These are phyloP conservation scores for Steinernema khuongi DNA, from an alignment of 1,140 invertebrate genomes.

Conservation along the genomic window DNA sequence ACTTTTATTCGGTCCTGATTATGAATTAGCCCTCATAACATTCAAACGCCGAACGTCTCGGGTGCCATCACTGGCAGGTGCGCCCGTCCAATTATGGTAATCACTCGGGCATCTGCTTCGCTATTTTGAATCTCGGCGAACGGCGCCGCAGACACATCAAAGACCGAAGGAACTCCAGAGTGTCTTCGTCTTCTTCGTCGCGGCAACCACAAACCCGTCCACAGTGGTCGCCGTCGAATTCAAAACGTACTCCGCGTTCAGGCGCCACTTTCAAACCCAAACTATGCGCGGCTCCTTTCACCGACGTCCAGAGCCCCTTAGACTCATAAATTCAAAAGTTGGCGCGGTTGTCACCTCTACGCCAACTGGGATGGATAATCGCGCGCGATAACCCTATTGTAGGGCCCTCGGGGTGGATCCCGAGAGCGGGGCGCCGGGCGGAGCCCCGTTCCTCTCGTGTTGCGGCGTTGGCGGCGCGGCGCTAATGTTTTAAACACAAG, in stretches of 20 bases:
- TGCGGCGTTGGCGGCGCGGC: not conserved
- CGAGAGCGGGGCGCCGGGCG: no score
- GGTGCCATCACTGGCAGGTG: not conserved
- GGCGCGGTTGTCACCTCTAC: no score
- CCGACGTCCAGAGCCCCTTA: not conserved
- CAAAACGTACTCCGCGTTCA: not conserved
- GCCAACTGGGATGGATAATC: no score
- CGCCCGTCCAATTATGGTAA: conserved; percentile 7
- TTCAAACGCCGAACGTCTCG: no score
- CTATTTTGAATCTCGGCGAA: not conserved
- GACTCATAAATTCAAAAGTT: conserved; percentile 4
- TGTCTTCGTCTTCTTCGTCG: not conserved
- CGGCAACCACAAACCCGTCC: not conserved
- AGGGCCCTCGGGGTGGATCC: no score
- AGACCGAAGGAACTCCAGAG: not conserved
- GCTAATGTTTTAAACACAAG: not conserved
- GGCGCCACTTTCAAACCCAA: conserved; percentile 15
- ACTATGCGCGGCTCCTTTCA: not conserved
- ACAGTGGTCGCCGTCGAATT: not conserved
- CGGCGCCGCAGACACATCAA: not conserved
- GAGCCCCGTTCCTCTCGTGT: no score
- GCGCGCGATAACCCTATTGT: no score
- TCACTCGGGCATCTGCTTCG: not conserved
- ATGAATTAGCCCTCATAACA: no score
- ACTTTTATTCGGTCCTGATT: no score